phyloP scores from a whole-genome alignment of 30 jellyfish, hydroid and myxozoan species.

The Turritopsis rubra region DNA sequence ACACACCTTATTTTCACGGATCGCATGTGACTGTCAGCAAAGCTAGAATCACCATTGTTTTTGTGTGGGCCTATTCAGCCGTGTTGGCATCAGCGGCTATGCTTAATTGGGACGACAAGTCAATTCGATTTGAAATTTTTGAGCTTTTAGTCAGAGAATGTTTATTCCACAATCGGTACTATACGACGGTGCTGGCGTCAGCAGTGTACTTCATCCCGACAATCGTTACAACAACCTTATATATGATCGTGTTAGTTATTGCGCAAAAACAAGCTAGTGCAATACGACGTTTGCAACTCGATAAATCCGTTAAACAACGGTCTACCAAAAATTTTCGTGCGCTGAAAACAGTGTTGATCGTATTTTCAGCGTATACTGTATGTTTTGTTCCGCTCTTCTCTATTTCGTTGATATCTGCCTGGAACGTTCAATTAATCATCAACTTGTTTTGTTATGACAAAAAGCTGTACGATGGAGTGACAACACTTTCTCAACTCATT shows the following conservation, averaged over 20 bases:
- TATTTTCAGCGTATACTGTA: constrained; percentile 5
- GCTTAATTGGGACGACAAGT: neutral
- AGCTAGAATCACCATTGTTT: neutral
- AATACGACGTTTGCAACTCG: neutral
- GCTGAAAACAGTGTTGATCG: neutral
- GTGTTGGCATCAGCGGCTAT: neutral
- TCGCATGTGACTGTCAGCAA: neutral
- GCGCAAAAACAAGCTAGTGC: constrained; percentile 15
- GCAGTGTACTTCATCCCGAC: constrained; percentile 12
- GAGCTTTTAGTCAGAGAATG: neutral
- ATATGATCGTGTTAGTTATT: neutral
- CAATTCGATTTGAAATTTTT: neutral
- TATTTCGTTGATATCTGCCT: neutral
- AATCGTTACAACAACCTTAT: neutral
- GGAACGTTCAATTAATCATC: neutral
- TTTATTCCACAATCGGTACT: neutral
- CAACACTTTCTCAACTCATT: neutral
- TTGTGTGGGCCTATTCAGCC: neutral
- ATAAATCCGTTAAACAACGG: neutral
- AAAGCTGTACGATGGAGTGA: neutral
- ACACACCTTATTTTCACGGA: neutral
- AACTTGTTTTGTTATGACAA: neutral
- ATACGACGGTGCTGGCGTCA: neutral
- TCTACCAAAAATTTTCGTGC: neutral
- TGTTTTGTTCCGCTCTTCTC: constrained; percentile 12